Evolutionary conservation across 2,113 vertebrate genomes (phyloP).

Genomic region (Fregata magnificens): DNA sequence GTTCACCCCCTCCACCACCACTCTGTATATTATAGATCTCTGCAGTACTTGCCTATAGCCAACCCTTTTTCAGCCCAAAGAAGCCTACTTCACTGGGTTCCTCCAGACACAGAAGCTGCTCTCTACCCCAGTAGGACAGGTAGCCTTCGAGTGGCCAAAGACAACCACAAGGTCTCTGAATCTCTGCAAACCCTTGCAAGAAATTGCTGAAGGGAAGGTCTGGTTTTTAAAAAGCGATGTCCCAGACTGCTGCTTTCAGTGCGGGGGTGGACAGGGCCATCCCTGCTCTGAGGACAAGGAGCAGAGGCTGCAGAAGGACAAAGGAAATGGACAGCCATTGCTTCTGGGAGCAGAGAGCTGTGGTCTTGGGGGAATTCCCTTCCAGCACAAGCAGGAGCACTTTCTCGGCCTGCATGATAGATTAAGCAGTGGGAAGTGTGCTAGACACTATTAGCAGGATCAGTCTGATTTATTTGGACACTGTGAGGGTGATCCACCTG

Average conservation of each 20-base stretch:
- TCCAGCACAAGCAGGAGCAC: not conserved
- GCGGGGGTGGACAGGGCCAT: not conserved
- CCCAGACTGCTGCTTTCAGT: not conserved
- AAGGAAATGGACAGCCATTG: not conserved
- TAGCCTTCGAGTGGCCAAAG: not conserved
- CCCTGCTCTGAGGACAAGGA: not conserved
- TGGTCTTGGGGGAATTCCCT: not conserved
- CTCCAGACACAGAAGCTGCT: not conserved
- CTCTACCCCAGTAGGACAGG: not conserved
- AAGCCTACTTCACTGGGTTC: not conserved
- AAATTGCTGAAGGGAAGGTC: not conserved
- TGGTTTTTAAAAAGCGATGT: not conserved
- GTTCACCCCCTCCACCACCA: not conserved
- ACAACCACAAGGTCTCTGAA: not conserved
- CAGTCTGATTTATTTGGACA: not conserved
- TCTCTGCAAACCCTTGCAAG: not conserved
- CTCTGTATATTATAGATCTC: not conserved
- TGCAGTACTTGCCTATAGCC: not conserved
- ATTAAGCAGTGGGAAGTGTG: not conserved
- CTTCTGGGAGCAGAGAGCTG: not conserved
- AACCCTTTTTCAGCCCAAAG: not conserved
- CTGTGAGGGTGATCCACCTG: not conserved
- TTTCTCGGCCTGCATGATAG: not conserved
- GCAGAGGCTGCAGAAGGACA: not conserved
- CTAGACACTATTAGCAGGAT: not conserved